Evolutionary conservation across 2,113 vertebrate genomes (phyloP).

Genomic region (Alethe diademata): DNA sequence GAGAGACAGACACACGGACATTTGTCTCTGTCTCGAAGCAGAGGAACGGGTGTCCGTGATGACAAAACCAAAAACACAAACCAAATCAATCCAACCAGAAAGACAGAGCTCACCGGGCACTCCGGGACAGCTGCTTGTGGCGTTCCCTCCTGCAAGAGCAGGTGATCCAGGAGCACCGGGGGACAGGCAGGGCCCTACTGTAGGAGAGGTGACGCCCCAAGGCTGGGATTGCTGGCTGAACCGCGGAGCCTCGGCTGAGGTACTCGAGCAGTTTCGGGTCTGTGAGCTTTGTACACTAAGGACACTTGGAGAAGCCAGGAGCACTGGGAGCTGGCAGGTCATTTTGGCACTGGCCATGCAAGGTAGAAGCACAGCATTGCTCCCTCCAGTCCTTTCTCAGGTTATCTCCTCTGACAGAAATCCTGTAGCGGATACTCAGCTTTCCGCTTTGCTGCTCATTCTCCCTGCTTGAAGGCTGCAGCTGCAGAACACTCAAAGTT

Average conservation of each 20-base stretch:
- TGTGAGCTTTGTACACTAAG: fast-evolving
- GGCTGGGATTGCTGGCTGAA: neutral
- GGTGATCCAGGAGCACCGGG: neutral
- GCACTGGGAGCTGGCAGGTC: neutral
- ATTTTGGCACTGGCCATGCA: neutral
- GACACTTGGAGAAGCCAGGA: neutral
- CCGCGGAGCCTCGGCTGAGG: neutral
- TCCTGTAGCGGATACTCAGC: neutral
- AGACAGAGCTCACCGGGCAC: fast-evolving
- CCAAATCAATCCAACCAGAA: fast-evolving
- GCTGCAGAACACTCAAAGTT: neutral
- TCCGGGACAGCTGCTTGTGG: neutral
- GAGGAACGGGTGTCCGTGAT: too few species aligned
- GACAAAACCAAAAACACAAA: neutral
- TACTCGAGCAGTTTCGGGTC: fast-evolving
- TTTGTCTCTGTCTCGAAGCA: too few species aligned
- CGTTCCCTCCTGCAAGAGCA: fast-evolving
- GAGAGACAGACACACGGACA: too few species aligned
- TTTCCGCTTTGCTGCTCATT: neutral
- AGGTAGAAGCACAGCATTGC: neutral
- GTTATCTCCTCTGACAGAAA: neutral
- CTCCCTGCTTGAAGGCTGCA: neutral
- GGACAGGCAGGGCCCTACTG: neutral
- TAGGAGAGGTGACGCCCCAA: neutral
- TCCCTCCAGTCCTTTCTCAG: neutral